Evolutionary conservation across 1,140 invertebrate genomes (phyloP).

Genomic region (Pseudachorutes palmiensis): DNA sequence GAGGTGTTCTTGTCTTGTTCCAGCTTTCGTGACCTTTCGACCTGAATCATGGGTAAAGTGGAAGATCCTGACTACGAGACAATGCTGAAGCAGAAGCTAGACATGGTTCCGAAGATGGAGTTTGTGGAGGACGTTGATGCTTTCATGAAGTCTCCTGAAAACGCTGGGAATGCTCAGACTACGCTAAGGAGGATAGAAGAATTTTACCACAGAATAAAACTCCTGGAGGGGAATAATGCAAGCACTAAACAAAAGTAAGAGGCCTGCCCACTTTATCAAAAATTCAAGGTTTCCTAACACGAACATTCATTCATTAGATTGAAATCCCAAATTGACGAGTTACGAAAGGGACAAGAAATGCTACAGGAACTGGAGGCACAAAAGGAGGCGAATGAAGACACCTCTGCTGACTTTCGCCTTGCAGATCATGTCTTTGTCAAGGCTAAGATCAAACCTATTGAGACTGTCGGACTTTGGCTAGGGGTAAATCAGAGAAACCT

Average conservation of each 20-base stretch:
- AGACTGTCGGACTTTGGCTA: constrained; percentile 94
- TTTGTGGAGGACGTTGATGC: constrained; percentile 78
- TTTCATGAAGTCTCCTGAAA: constrained; percentile 77
- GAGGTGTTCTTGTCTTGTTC: too few relatives aligned
- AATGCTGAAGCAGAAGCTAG: constrained; percentile 1
- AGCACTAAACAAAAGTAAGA: constrained; percentile 64
- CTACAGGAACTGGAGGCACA: constrained; percentile 77
- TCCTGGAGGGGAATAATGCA: constrained; percentile 85
- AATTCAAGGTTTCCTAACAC: too few relatives aligned
- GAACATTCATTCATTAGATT: constrained; percentile 47
- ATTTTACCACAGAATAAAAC: constrained; percentile 90
- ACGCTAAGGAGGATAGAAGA: constrained; percentile 81
- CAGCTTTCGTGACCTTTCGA: too few relatives aligned
- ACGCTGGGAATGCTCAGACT: constrained; percentile 66
- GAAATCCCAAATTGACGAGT: constrained; percentile 83
- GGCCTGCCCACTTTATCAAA: not conserved
- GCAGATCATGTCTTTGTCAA: constrained; percentile 94
- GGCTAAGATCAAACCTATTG: constrained; percentile 73
- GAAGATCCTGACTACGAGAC: not conserved
- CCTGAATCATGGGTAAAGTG: constrained; percentile 8
- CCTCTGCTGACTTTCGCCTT: constrained; percentile 84
- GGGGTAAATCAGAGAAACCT: constrained; percentile 52
- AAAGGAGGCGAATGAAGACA: constrained; percentile 57
- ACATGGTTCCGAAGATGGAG: constrained; percentile 26
- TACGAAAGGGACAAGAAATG: constrained; percentile 84